A percentile compares a stretch with the other conserved stretches of the same genome.
Evolutionary conservation across 2,797 vertebrate genomes (phyloP).

Genomic region (Manis javanica): DNA sequence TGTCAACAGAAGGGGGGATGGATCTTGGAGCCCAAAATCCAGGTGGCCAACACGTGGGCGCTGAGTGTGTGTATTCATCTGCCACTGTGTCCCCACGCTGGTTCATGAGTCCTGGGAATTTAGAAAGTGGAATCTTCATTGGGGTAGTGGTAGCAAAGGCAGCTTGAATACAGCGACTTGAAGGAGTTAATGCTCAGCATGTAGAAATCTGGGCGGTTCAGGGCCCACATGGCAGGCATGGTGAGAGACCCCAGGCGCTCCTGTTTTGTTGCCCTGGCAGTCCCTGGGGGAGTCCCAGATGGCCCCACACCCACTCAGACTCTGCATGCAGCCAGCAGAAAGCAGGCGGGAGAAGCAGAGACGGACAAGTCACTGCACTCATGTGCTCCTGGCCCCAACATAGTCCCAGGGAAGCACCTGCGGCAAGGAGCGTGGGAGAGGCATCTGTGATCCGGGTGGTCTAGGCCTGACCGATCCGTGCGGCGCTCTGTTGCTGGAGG

Average conservation of each 20-base stretch:
- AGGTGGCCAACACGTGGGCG: too few relatives aligned
- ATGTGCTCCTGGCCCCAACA: too few relatives aligned
- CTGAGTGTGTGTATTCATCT: not conserved
- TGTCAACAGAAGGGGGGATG: not conserved
- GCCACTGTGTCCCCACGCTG: not conserved
- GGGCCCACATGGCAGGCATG: not conserved
- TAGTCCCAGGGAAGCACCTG: not conserved
- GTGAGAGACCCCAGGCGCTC: not conserved
- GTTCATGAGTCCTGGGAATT: not conserved
- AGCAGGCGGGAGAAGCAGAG: not conserved
- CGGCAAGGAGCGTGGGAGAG: not conserved
- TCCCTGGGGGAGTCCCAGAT: not conserved
- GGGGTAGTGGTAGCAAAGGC: not conserved
- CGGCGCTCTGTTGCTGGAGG: not conserved
- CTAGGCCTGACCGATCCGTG: not conserved
- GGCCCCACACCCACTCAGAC: not conserved
- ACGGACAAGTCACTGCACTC: accelerated
- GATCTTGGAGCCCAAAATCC: not conserved
- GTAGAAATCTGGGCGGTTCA: not conserved
- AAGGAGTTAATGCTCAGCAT: not conserved
- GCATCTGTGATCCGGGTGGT: not conserved
- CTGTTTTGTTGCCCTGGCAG: not conserved
- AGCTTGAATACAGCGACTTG: not conserved
- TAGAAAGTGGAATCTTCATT: not conserved
- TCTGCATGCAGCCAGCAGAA: not conserved